A percentile compares a stretch with the other conserved stretches of the same genome.
Evolutionary conservation across 2,797 vertebrate species (phyloP).

Genomic region (Acanthiza pusilla): DNA sequence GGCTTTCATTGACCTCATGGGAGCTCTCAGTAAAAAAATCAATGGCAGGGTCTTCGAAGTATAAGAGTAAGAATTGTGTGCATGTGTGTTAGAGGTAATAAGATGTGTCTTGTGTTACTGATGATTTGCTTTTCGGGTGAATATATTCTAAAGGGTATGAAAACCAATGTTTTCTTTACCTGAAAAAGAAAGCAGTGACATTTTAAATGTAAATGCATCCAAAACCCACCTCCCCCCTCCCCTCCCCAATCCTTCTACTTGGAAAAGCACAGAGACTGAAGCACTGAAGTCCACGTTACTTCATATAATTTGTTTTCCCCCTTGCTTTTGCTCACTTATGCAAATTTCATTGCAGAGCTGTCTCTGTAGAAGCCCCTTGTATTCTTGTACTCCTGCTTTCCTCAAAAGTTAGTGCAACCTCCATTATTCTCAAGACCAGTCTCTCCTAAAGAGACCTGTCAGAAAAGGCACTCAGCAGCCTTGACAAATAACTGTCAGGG

Average conservation of each 20-base stretch:
- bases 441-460: not conserved
- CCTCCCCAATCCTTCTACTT: rapidly evolving
- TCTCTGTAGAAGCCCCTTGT: not conserved
- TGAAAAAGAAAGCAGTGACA: not conserved
- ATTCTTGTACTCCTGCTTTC: not conserved
- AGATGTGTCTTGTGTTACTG: not conserved
- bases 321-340: not conserved
- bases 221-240: rapidly evolving
- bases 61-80: not conserved
- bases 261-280: not conserved
- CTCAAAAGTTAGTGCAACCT: not conserved
- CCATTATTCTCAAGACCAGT: not conserved
- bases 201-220: not conserved
- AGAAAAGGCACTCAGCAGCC: not conserved
- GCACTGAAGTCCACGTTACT: not conserved
- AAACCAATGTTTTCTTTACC: not conserved
- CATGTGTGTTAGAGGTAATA: not conserved
- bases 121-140: not conserved
- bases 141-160: not conserved
- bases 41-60: constrained; percentile 13
- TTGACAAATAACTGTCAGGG: not conserved
- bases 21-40: constrained; percentile 64
- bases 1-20: constrained; percentile 54
- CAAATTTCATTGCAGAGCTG: not conserved
- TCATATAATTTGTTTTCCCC: not conserved